phyloP scores from a whole-genome alignment of 1,140 invertebrate species.

The Theocolax elegans region DNA sequence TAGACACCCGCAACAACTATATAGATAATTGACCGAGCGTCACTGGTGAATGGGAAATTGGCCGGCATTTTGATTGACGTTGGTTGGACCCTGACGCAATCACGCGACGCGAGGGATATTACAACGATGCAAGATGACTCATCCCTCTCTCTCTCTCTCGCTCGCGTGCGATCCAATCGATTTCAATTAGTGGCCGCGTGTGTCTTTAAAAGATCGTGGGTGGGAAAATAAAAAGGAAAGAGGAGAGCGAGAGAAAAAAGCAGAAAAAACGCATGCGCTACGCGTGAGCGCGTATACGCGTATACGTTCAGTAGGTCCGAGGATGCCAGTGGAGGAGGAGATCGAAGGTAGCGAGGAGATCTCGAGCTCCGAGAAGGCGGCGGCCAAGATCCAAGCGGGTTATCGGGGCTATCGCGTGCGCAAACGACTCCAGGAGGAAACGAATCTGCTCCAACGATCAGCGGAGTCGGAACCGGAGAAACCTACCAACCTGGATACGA shows the following conservation, averaged over 20 bases:
- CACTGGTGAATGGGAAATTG: no score
- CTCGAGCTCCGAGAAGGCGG: conserved; percentile 66
- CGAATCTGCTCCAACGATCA: no score
- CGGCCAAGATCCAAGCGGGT: conserved; percentile 80
- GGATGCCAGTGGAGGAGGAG: conserved; percentile 17
- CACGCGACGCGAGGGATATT: no score
- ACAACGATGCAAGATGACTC: no score
- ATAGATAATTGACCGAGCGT: no score
- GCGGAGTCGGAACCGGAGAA: neutral
- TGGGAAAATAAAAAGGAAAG: neutral
- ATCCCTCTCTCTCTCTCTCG: no score
- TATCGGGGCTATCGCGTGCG: conserved; percentile 78
- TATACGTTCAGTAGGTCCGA: conserved; percentile 23
- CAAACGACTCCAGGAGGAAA: conserved; percentile 69
- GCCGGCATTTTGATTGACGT: no score
- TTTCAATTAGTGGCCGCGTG: no score
- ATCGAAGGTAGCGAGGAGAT: conserved; percentile 2
- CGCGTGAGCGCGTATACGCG: neutral
- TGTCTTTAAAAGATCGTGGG: no score
- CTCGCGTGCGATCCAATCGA: no score
- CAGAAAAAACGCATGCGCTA: conserved; percentile 6
- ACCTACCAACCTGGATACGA: neutral
- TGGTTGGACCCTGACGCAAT: no score
- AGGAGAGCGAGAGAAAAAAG: conserved; percentile 10
- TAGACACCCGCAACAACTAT: no score